Percentiles rank a stretch among this genome's conserved stretches.
Conservation (phyloP, 2,797 vertebrate genomes). For the Coracias cyanogaster region DNA sequence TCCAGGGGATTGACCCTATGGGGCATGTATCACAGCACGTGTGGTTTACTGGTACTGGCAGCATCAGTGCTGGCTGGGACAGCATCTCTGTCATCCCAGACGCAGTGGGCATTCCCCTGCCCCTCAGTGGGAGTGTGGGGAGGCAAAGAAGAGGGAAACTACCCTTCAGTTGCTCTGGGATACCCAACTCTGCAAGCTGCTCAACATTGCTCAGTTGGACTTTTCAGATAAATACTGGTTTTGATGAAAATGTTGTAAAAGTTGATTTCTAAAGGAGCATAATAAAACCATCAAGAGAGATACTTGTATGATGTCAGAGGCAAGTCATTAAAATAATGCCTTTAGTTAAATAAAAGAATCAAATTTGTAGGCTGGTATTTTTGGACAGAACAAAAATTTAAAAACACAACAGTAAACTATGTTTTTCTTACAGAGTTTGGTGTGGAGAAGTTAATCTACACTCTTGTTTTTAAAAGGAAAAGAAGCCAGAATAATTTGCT, state of each 20-base stretch:
- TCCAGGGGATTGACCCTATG: too few relatives aligned
- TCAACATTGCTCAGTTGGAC: neutral
- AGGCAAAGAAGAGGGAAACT: neutral
- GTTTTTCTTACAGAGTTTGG: neutral
- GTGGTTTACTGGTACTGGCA: neutral
- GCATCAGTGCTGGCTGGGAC: neutral
- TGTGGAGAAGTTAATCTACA: neutral
- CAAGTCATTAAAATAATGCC: neutral
- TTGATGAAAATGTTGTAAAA: neutral
- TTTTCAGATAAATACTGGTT: neutral
- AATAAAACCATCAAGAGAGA: neutral
- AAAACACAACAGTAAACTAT: neutral
- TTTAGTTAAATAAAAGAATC: neutral
- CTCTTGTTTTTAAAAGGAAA: neutral
- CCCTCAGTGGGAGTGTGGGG: neutral
- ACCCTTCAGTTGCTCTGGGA: neutral
- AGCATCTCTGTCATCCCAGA: neutral
- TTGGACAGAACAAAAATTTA: neutral
- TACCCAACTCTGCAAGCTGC: neutral
- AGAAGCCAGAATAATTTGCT: neutral
- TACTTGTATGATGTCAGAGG: neutral
- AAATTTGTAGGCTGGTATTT: neutral
- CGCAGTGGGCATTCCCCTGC: neutral
- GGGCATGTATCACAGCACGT: fast-evolving
- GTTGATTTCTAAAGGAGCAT: neutral